Percentiles rank a stretch among this genome's conserved stretches.
phyloP scores from a whole-genome alignment of 2,888 invertebrate species.

The Sphecodes monilicornis region DNA sequence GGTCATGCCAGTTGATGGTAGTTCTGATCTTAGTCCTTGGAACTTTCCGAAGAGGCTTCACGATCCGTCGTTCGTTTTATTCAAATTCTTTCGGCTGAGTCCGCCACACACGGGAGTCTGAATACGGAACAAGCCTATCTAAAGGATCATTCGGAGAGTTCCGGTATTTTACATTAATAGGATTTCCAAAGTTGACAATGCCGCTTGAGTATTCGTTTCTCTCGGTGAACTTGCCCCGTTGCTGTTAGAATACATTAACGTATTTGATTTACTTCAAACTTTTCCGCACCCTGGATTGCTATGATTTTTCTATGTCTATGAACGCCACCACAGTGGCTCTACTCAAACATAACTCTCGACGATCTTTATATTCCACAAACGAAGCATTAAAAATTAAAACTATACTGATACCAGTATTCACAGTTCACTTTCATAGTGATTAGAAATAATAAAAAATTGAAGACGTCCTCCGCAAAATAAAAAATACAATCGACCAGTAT shows the following conservation, averaged over 20 bases:
- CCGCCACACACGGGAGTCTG: conserved; percentile 7
- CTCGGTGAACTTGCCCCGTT: conserved; percentile 12
- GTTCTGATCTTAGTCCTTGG: conserved; percentile 43
- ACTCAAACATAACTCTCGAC: neutral
- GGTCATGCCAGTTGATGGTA: conserved; percentile 36
- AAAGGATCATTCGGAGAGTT: conserved; percentile 60
- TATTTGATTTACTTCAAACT: conserved; percentile 51
- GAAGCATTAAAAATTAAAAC: neutral
- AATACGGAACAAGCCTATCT: conserved; percentile 37
- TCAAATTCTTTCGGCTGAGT: conserved; percentile 49
- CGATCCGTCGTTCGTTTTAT: conserved; percentile 54
- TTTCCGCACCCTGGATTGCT: conserved; percentile 22
- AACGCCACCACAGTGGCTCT: neutral
- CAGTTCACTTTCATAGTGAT: no score
- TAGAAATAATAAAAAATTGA: no score
- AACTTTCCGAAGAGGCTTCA: conserved; percentile 42
- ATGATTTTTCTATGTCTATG: neutral
- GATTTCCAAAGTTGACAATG: conserved; percentile 63
- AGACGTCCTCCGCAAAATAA: no score
- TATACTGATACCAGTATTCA: no score
- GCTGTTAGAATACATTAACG: conserved; percentile 66
- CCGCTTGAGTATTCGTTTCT: conserved; percentile 62
- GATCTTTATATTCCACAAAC: neutral
- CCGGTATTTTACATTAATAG: conserved; percentile 69
- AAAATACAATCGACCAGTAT: neutral